Base-by-base conservation (phyloP, 2,888 invertebrate species). In the Cepaea hortensis region DNA sequence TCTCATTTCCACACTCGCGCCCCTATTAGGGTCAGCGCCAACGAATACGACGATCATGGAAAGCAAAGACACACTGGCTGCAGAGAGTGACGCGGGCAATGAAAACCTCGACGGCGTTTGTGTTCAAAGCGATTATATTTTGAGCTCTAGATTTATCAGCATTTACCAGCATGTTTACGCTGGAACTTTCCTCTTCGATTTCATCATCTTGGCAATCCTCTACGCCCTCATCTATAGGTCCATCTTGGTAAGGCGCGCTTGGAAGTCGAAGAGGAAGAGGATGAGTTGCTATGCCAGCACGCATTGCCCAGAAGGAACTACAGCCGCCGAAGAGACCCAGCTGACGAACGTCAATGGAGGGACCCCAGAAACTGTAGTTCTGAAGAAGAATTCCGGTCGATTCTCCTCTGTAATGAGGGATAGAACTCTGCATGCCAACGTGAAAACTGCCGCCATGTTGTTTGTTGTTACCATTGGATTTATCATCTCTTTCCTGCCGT, bases 381-480 rank as follows among this genome's bases (percentile, higher is more conserved):
- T 68, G 62, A 76, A 82, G 62, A 68, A 72, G 80, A 70, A 84
- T n/a, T 68, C 82, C n/a, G 79, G 61, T 5, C 62, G 81, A 35
- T 85, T 85, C 35, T 85, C 87, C 7, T 77, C 83, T 76, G 91
- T 91, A 70, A 91, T 92, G 79, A 83, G 91, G 55, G 92, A 92
- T 85, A 89, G 91, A 55, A 90, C 90, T 55, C 89, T 92, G n/a
- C 91, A 91, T 55, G 92, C 92, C n/a, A 94, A 94, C 89, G 90
- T 94, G 75, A 92, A 93, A 84, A 94, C 94, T n/a, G 94, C 94
- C 11, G 93, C 91, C 55, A 94, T 94, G 94, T 87, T 94, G 87
- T 94, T 94, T 90, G 94, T 94, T 15, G 94, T 94, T 15, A 94
- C 93, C 46, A 91, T 93, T 3, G 93, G 94, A 55, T 94, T 94